Evolutionary conservation across 2,113 vertebrate genomes (phyloP).

Genomic region (Ageneiosus marmoratus): DNA sequence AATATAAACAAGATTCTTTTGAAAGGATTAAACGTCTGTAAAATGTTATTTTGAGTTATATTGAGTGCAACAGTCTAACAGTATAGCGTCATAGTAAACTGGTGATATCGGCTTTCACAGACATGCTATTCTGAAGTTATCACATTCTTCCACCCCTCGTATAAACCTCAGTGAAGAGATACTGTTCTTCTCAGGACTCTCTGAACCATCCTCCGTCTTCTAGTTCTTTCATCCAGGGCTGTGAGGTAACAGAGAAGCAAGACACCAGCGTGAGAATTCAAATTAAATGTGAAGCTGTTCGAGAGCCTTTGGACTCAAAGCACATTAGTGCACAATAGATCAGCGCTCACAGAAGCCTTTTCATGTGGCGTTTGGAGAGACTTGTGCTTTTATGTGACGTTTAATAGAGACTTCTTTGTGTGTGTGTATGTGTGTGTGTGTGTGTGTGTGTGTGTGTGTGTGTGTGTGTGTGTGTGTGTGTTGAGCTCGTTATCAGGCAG

Average conservation of each 20-base stretch:
- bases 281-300: neutral
- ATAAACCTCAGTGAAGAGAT: neutral
- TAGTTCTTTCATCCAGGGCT: conserved; percentile 3
- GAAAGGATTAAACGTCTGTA: neutral
- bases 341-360: neutral
- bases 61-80: neutral
- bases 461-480: no score
- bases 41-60: neutral
- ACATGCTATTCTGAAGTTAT: neutral
- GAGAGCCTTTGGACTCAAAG: conserved; percentile 10
- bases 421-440: no score
- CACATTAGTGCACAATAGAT: conserved; percentile 19
- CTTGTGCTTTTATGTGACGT: conserved; percentile 2
- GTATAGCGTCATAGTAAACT: neutral
- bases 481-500: conserved; percentile 8
- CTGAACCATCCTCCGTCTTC: conserved; percentile 5
- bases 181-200: neutral
- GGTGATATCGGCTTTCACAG: neutral
- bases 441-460: no score
- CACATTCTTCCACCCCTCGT: neutral
- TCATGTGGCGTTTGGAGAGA: neutral
- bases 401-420: neutral
- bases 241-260: conserved; percentile 17
- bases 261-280: neutral
- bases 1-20: neutral